These are phyloP conservation scores for Lipophrys pholis DNA, from an alignment of 2,113 vertebrate species.

Conservation along the genomic window DNA sequence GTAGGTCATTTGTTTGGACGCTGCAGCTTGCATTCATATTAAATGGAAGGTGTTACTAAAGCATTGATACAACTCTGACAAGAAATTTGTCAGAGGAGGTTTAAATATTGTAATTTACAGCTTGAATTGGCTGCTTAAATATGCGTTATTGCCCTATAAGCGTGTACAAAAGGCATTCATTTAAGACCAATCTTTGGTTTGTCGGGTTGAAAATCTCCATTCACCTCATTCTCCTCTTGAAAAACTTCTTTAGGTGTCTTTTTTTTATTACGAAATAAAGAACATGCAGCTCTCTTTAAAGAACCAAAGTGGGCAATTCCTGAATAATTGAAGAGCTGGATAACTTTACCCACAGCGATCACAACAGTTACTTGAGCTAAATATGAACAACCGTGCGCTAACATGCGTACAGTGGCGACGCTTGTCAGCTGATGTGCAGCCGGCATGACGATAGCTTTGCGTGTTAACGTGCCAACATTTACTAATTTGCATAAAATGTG, in stretches of 20 bases:
- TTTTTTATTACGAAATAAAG: background rate
- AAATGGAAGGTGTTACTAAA: background rate
- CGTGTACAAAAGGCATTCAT: background rate
- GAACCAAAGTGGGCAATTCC: background rate
- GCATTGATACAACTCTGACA: background rate
- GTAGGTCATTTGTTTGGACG: slow-evolving; percentile 17
- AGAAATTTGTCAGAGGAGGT: background rate
- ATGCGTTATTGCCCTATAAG: background rate
- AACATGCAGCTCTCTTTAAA: background rate
- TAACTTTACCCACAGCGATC: background rate
- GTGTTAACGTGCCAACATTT: background rate
- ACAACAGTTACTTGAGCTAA: background rate
- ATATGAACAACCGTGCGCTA: background rate
- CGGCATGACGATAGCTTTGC: background rate
- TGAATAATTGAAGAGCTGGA: background rate
- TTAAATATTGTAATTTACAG: background rate
- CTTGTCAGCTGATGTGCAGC: background rate
- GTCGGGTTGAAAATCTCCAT: too few relatives aligned
- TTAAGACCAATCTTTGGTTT: too few relatives aligned
- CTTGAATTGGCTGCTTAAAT: background rate
- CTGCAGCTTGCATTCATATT: background rate
- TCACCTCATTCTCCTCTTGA: background rate
- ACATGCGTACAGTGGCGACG: background rate
- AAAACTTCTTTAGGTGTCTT: background rate
- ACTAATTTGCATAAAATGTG: background rate